These are phyloP conservation scores for Aspidoscelis tigris DNA, from an alignment of 2,113 vertebrate species.

Conservation along the genomic window DNA sequence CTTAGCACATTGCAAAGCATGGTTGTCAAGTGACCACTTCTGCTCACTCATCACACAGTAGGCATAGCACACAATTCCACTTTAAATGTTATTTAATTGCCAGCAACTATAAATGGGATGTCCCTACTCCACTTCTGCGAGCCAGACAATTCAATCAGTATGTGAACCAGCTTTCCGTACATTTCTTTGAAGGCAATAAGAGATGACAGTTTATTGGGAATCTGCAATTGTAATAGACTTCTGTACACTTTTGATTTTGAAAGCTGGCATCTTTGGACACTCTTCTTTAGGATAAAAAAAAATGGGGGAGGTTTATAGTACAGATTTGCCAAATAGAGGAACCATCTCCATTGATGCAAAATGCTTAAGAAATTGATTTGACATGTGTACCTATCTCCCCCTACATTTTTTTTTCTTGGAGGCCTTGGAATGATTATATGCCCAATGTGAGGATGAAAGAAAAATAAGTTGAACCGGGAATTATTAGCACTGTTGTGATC, in stretches of 20 bases:
- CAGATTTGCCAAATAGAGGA: constrained; percentile 19
- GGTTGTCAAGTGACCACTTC: background rate
- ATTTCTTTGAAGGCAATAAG: constrained; percentile 17
- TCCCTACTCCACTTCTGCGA: background rate
- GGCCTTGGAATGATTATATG: constrained; percentile 30
- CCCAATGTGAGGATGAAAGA: constrained; percentile 34
- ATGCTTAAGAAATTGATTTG: constrained; percentile 8
- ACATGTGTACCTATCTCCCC: constrained; percentile 9
- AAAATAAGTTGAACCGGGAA: constrained; percentile 14
- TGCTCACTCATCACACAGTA: background rate
- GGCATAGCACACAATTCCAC: background rate
- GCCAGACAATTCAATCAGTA: constrained; percentile 8
- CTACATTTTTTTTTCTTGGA: background rate
- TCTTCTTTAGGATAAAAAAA: background rate
- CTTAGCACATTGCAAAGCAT: background rate
- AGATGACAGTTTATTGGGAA: constrained; percentile 11
- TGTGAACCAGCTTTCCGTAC: background rate
- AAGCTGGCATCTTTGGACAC: constrained; percentile 37
- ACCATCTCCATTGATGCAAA: constrained; percentile 3
- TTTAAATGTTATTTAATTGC: constrained; percentile 15
- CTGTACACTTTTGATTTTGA: constrained; percentile 45
- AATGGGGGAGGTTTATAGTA: background rate
- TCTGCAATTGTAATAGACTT: constrained; percentile 23
- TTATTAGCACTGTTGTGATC: constrained; percentile 27
- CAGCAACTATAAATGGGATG: background rate